A percentile compares a stretch with the other conserved stretches of the same genome.
These are phyloP conservation scores for Colletes collaris DNA, from an alignment of 2,888 invertebrate genomes.

Conservation along the genomic window DNA sequence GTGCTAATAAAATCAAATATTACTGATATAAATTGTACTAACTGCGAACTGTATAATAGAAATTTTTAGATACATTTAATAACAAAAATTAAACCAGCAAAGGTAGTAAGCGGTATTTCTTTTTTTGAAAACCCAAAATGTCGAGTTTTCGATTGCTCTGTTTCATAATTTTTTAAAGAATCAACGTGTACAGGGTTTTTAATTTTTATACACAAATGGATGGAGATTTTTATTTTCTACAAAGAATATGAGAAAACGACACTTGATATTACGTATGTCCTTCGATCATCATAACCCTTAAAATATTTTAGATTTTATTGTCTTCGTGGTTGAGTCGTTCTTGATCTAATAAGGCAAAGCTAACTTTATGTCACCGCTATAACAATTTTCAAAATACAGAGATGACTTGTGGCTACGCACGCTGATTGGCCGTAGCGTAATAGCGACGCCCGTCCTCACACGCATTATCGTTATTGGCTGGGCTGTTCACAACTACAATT, in stretches of 20 bases:
- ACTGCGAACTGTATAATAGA: neutral
- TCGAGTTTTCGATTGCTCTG: no score
- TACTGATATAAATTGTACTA: neutral
- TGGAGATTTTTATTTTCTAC: no score
- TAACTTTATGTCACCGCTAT: neutral
- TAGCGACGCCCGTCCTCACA: no score
- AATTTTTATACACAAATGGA: no score
- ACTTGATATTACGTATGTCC: neutral
- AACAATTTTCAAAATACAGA: neutral
- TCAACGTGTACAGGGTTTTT: no score
- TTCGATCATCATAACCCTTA: constrained; percentile 32
- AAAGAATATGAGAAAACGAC: neutral
- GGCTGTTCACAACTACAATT: no score
- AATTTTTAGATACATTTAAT: neutral
- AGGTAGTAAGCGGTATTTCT: no score
- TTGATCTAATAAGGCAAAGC: neutral
- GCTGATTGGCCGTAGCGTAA: no score
- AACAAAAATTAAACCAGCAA: neutral
- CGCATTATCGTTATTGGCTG: no score
- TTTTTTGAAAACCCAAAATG: no score
- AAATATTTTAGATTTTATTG: neutral
- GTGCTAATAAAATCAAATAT: neutral
- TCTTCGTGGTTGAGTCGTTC: neutral
- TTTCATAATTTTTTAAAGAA: no score
- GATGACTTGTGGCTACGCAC: no score